Evolutionary conservation across 2,888 invertebrate species (phyloP).

Genomic region (Tetheella fluctuosa): DNA sequence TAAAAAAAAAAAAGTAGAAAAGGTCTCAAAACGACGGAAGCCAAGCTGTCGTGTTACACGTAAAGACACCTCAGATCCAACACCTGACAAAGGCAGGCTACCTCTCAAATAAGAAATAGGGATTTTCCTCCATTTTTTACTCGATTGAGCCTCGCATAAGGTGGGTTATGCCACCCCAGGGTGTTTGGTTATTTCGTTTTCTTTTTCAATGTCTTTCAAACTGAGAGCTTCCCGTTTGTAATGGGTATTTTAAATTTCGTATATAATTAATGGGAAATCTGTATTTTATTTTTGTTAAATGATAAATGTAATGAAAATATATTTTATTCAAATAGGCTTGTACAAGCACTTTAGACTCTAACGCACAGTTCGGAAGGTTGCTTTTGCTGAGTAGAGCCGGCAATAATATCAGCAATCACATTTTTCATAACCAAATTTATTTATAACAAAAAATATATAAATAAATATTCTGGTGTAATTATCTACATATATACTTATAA

Average conservation of each 20-base stretch:
- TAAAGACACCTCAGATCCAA: slow-evolving; percentile 35
- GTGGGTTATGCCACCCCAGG: slow-evolving; percentile 8
- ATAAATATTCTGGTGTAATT: no score
- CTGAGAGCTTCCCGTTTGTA: neutral
- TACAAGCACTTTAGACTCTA: no score
- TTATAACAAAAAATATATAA: no score
- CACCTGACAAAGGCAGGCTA: slow-evolving; percentile 47
- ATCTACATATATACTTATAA: no score
- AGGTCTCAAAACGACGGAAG: slow-evolving; percentile 17
- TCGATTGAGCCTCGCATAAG: slow-evolving; percentile 25
- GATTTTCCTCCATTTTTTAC: slow-evolving; percentile 36
- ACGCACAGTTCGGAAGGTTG: no score
- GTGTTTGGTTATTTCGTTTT: slow-evolving; percentile 1
- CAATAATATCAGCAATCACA: no score
- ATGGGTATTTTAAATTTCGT: no score
- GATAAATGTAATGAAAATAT: no score
- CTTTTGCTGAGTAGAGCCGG: no score
- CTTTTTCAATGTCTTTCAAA: neutral
- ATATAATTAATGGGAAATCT: neutral
- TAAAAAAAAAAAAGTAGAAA: slow-evolving; percentile 11
- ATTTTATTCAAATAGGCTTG: no score
- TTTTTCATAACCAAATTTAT: no score
- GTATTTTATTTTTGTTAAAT: neutral
- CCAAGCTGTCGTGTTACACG: slow-evolving; percentile 26
- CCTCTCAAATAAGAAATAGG: slow-evolving; percentile 48